Percentiles rank a stretch among this genome's conserved stretches.
Evolutionary conservation across 2,113 vertebrate genomes (phyloP).

Genomic region (Madoqua kirkii): DNA sequence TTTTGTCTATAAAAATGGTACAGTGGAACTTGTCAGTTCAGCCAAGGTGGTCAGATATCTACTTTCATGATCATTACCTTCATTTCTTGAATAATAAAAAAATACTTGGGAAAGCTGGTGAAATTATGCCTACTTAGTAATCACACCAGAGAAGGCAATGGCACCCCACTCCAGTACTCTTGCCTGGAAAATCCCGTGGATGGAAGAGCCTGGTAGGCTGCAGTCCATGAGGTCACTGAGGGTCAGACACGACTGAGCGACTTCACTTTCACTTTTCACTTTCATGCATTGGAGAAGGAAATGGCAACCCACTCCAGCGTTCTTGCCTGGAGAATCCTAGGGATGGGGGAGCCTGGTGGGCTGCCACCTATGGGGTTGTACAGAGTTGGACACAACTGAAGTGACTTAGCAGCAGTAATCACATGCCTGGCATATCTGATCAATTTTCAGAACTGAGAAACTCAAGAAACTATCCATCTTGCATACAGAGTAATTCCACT

Average conservation of each 20-base stretch:
- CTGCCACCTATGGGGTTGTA: accelerated
- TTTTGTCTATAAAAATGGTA: background rate
- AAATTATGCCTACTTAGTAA: background rate
- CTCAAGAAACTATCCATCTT: background rate
- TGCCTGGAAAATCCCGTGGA: too few relatives aligned
- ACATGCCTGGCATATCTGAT: background rate
- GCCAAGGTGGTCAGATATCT: background rate
- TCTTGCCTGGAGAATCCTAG: too few relatives aligned
- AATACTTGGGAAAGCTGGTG: background rate
- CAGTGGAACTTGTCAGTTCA: background rate
- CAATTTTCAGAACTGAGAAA: background rate
- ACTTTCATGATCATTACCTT: background rate
- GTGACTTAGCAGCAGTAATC: background rate
- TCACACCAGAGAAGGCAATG: background rate
- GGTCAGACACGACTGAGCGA: too few relatives aligned
- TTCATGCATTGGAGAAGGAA: too few relatives aligned
- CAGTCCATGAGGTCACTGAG: too few relatives aligned
- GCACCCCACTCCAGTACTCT: too few relatives aligned
- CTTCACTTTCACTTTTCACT: too few relatives aligned
- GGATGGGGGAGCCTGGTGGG: too few relatives aligned
- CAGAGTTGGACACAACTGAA: too few relatives aligned
- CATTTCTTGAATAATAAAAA: background rate
- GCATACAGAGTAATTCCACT: background rate
- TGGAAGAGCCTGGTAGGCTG: too few relatives aligned
- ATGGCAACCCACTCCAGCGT: too few relatives aligned